Percentiles rank a stretch among this genome's conserved stretches.
These are phyloP conservation scores for Prunella strophiata DNA, from an alignment of 2,797 vertebrate genomes.

Conservation along the genomic window DNA sequence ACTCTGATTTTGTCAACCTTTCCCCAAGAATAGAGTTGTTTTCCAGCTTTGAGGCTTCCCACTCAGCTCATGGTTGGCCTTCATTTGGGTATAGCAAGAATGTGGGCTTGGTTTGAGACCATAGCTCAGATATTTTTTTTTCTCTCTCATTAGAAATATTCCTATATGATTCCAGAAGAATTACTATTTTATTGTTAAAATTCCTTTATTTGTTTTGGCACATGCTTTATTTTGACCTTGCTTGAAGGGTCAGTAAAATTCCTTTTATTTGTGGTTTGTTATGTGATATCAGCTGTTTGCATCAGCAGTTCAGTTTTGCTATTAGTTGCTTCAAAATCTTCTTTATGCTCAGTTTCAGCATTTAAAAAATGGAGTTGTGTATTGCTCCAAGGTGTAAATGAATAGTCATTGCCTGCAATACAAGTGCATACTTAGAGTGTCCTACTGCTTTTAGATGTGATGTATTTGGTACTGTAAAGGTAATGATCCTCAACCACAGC, in stretches of 20 bases:
- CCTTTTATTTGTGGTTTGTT: conserved; percentile 3
- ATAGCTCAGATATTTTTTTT: neutral
- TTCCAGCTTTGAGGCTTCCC: neutral
- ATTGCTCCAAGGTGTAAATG: conserved; percentile 76
- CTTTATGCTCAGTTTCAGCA: conserved; percentile 53
- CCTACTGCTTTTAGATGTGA: conserved; percentile 86
- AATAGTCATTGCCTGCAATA: conserved; percentile 80
- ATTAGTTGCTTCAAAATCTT: conserved; percentile 40
- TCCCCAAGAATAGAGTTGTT: neutral
- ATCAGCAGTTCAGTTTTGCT: conserved; percentile 46
- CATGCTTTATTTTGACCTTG: neutral
- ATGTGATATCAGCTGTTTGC: conserved; percentile 15
- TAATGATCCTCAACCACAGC: conserved; percentile 90
- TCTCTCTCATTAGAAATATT: neutral
- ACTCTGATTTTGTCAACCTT: neutral
- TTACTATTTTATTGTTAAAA: neutral
- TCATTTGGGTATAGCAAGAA: neutral
- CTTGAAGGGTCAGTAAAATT: conserved; percentile 25
- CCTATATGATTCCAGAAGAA: neutral
- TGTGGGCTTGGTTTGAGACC: neutral
- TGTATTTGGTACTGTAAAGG: conserved; percentile 86
- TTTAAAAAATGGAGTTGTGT: conserved; percentile 54
- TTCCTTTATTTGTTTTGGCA: conserved; percentile 15
- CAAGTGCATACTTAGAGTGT: conserved; percentile 70
- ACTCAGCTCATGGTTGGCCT: neutral